phyloP scores from a whole-genome alignment of 2,113 vertebrate species.

The Rhea pennata region DNA sequence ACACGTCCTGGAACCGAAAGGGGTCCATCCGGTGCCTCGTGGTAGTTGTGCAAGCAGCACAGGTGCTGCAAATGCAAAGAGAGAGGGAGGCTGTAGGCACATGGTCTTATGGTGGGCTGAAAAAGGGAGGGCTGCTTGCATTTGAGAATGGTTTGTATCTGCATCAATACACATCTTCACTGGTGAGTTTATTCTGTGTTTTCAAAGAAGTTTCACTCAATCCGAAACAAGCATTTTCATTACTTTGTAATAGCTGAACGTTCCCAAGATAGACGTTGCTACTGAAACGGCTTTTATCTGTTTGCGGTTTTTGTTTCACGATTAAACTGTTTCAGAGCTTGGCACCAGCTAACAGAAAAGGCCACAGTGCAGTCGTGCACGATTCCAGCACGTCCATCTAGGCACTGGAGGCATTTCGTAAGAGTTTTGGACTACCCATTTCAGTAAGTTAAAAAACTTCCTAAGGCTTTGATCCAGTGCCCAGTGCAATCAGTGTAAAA shows the following conservation, averaged over 20 bases:
- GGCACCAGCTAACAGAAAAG: conserved; percentile 83
- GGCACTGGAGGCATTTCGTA: conserved; percentile 83
- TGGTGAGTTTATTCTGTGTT: neutral
- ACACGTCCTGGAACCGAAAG: no score
- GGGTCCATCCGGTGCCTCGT: neutral
- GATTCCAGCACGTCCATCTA: conserved; percentile 83
- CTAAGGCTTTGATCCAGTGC: neutral
- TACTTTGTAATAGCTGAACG: neutral
- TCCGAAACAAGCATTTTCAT: neutral
- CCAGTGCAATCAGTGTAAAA: neutral
- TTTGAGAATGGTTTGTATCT: neutral
- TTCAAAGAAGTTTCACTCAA: neutral
- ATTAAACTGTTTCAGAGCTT: conserved; percentile 43
- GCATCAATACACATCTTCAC: neutral
- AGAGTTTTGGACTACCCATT: conserved; percentile 86
- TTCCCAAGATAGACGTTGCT: neutral
- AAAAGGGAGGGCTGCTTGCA: neutral
- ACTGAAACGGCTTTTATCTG: neutral
- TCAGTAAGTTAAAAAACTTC: conserved; percentile 72
- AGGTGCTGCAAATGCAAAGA: no score
- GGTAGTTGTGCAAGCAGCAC: neutral
- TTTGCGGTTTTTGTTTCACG: neutral
- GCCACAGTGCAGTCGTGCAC: conserved; percentile 84
- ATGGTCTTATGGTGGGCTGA: neutral
- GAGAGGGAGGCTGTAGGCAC: neutral